Base-by-base conservation (phyloP, 1,140 invertebrate species). In the Heterodera schachtii region DNA sequence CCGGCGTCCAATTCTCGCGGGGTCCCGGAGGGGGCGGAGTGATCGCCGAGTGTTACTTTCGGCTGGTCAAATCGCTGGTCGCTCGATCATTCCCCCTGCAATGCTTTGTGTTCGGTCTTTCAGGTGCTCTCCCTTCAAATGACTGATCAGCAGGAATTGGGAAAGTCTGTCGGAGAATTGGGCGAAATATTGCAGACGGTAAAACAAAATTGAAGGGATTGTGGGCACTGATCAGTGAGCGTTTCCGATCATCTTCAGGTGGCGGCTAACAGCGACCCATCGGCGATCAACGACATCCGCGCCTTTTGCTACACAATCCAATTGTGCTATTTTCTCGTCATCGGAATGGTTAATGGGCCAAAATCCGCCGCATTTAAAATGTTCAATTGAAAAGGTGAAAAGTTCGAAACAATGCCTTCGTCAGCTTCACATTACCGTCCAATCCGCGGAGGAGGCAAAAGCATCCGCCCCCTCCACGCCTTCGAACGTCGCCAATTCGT, bases 231-330 rank as follows among this genome's bases (percentile, higher is more conserved):
- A 13, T 75, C 13, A n/a, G 13, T 52, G 16, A 57, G 19, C 19
- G 3, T 76, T 57, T 76, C 43, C 7, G 43, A 13, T 75, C 52
- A 3, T 44, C 44, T 21, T n/a, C 57, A 76, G 75, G 77, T 78
- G 47, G 77, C 77, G 11, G 21, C 77, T 43, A 78, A 69, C 70
- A 66, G 49, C 46, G 77, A 78, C n/a, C 77, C 70, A 21, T 69
- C 85, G 5, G 69, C 85, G 19, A 84, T 85, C 41, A 78, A 85
- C 31, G 84, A 85, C 66, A 85, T 85, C 60, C 84, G 84, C 11
- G 84, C 84, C 16, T 85, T 85, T 73, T 87, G 84, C 21, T 85
- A 87, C 70, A 83, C 84, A 13, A 87, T 85, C 66, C 84, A 85
- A 84, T 74, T 85, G 13, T 85, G 85, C 64, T 85, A 87, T 75